Evolutionary conservation across 2,888 invertebrate species (phyloP), one percentile per base, ranked within the genome.

Genomic region (Mactromeris polynyma): DNA sequence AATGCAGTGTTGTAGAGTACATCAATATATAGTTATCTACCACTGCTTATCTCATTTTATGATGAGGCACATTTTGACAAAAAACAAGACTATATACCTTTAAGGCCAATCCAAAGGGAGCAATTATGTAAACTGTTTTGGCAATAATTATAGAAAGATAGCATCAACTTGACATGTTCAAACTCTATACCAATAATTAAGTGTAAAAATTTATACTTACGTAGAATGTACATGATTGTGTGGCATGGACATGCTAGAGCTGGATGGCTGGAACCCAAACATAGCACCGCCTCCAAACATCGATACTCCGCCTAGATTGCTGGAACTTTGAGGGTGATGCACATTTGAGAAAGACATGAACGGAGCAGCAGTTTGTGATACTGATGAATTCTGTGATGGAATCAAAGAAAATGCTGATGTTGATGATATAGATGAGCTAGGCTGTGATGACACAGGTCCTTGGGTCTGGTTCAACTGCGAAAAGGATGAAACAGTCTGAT

Each of bases 401-500:
- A 78, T 51, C n/a, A 36, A 9, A 31, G 84, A 79, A 40, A 80
- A 85, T 51, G 83, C 69, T 69, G 87, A 84, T 0, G 83, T 38
- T 7, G 84, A 64, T 9, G 87, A 36, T 36, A 36, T 81, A 33
- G 42, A 36, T 31, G 87, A 79, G 54, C 40, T 54, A 36, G 87
- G 42, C 81, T 87, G 87, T 21, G 58, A 31, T 26, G 77, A 54
- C n/a, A 73, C 31, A 51, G 51, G n/a, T n/a, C 81, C 54, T 31
- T 21, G 38, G 7, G 81, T 51, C 82, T 86, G 86, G 36, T 21
- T 77, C n/a, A 46, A 73, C 46, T 46, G 69, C 14, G 31, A 21
- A 38, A 69, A 33, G 46, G 83, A 38, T 42, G 69, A 46, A 36
- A 58, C 58, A 26, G 82, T 46, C 14, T 81, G 78, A n/a, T 58